Percentiles rank a stretch among this genome's conserved stretches.
phyloP scores from a whole-genome alignment of 2,113 vertebrate genomes.

The Pycnonotus jocosus region DNA sequence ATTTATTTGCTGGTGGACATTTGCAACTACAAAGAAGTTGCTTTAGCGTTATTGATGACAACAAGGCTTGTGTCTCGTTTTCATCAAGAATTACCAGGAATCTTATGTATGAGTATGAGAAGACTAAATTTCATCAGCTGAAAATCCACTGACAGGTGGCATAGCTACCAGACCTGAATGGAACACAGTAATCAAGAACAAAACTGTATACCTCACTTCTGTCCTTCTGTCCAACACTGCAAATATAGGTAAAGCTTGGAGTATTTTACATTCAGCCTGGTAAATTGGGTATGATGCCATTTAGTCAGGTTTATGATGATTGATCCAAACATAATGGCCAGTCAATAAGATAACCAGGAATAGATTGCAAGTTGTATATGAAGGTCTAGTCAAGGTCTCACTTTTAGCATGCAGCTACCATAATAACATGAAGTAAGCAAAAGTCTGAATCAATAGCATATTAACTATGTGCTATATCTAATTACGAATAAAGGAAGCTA shows the following conservation, averaged over 20 bases:
- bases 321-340: background rate
- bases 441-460: background rate
- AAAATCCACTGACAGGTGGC: background rate
- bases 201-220: background rate
- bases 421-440: background rate
- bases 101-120: background rate
- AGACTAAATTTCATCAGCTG: background rate
- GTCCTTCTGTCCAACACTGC: background rate
- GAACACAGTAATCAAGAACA: background rate
- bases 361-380: background rate
- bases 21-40: background rate
- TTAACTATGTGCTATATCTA: background rate
- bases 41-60: background rate
- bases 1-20: background rate
- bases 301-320: constrained; percentile 11
- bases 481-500: background rate
- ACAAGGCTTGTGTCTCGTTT: background rate
- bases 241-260: background rate
- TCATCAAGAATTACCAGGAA: background rate
- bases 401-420: background rate
- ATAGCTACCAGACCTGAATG: background rate
- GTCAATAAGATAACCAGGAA: background rate
- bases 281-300: background rate
- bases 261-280: background rate
- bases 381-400: constrained; percentile 24